These are phyloP conservation scores for Conomelus anceps DNA, from an alignment of 2,888 invertebrate genomes.

Conservation along the genomic window DNA sequence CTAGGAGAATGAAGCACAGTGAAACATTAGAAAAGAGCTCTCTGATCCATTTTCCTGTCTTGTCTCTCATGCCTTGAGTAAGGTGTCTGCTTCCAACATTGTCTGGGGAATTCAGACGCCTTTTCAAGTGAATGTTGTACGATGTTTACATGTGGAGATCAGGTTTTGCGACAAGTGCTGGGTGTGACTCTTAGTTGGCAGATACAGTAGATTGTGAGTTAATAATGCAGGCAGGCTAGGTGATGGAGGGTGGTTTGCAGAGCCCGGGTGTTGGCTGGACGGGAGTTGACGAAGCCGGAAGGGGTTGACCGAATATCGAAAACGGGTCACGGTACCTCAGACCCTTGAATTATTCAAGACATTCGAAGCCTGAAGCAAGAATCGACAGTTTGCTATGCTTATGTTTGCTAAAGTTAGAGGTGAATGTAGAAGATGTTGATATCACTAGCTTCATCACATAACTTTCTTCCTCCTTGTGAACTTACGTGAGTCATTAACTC, in stretches of 20 bases:
- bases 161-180: not conserved
- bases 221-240: not conserved
- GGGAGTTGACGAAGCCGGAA: not conserved
- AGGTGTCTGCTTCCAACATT: not conserved
- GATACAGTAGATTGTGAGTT: not conserved
- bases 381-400: not conserved
- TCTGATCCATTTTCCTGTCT: too few relatives aligned
- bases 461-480: not conserved
- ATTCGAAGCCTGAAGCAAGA: not conserved
- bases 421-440: not conserved
- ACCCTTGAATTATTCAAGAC: not conserved
- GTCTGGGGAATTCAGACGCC: not conserved
- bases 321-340: not conserved
- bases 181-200: not conserved
- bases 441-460: not conserved
- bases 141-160: not conserved
- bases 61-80: too few relatives aligned
- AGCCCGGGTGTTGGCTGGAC: not conserved
- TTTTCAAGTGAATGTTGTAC: not conserved
- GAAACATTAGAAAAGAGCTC: not conserved
- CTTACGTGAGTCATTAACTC: not conserved
- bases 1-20: not conserved
- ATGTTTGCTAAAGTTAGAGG: not conserved
- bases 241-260: not conserved
- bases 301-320: not conserved